A percentile compares a stretch with the other conserved stretches of the same genome.
Evolutionary conservation across 2,797 vertebrate species (phyloP).

Genomic region (Falco novaeseelandiae): DNA sequence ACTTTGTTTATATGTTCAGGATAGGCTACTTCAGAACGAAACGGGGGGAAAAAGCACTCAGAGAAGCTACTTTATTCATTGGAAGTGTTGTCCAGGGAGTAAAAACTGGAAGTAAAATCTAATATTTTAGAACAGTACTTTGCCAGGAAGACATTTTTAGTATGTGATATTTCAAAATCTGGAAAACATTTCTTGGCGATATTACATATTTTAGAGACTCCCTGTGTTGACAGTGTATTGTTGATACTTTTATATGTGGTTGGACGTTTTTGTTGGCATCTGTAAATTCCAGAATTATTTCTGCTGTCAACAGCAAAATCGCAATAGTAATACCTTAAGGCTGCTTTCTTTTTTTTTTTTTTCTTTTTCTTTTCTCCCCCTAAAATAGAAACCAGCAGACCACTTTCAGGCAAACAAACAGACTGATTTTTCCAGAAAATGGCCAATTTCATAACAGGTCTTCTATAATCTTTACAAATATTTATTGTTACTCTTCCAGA

Average conservation of each 20-base stretch:
- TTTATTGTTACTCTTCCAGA: neutral
- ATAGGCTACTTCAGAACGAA: neutral
- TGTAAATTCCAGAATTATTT: conserved; percentile 25
- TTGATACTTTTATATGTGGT: neutral
- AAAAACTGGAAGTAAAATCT: conserved; percentile 9
- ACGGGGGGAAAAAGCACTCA: neutral
- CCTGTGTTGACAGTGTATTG: neutral
- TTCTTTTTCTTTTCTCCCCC: accelerated
- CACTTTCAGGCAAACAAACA: neutral
- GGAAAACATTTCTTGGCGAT: neutral
- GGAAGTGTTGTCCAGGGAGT: neutral
- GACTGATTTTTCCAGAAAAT: neutral
- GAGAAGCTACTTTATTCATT: neutral
- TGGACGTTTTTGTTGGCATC: neutral
- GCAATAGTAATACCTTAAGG: neutral
- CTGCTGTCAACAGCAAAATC: neutral
- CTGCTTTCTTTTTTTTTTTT: neutral
- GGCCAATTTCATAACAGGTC: neutral
- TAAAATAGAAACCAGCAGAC: neutral
- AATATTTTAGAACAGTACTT: conserved; percentile 15
- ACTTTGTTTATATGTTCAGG: neutral
- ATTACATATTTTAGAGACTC: conserved; percentile 26
- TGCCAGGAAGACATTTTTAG: conserved; percentile 15
- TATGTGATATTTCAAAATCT: conserved; percentile 53
- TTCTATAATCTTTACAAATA: neutral